Percentiles rank a stretch among this genome's conserved stretches.
These are phyloP conservation scores for Tridacna crocea DNA, from an alignment of 2,888 invertebrate species.

Conservation along the genomic window DNA sequence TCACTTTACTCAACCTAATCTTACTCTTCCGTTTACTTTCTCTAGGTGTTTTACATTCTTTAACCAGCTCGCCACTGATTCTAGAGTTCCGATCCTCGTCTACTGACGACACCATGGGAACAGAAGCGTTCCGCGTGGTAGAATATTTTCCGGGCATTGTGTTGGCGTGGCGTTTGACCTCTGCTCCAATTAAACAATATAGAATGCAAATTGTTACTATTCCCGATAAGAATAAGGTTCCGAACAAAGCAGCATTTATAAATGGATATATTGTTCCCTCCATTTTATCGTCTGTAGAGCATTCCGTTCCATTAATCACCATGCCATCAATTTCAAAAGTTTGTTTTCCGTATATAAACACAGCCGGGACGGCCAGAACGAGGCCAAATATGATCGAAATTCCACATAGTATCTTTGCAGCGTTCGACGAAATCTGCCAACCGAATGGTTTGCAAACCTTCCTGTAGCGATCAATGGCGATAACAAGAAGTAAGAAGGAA, in stretches of 20 bases:
- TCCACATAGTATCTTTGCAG: slow-evolving; percentile 59
- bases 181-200: slow-evolving; percentile 63
- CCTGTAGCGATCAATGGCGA: slow-evolving; percentile 69
- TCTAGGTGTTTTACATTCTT: background rate
- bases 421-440: slow-evolving; percentile 63
- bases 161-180: slow-evolving; percentile 49
- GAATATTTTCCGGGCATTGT: slow-evolving; percentile 33
- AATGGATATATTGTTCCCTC: slow-evolving; percentile 58
- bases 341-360: slow-evolving; percentile 64
- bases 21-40: slow-evolving; percentile 17
- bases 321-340: slow-evolving; percentile 52
- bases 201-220: slow-evolving; percentile 52
- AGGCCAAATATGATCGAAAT: slow-evolving; percentile 45
- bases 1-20: background rate
- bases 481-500: slow-evolving; percentile 57
- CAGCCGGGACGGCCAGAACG: slow-evolving; percentile 51
- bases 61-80: slow-evolving; percentile 24
- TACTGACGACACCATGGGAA: slow-evolving; percentile 47
- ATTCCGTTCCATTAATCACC: slow-evolving; percentile 62
- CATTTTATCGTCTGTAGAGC: slow-evolving; percentile 65
- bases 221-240: slow-evolving; percentile 50
- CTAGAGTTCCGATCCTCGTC: slow-evolving; percentile 19
- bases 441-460: slow-evolving; percentile 71
- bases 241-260: slow-evolving; percentile 51
- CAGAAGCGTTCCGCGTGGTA: slow-evolving; percentile 23